These are phyloP conservation scores for Drosophila pachea DNA, from an alignment of 1,140 invertebrate genomes.

Conservation along the genomic window DNA sequence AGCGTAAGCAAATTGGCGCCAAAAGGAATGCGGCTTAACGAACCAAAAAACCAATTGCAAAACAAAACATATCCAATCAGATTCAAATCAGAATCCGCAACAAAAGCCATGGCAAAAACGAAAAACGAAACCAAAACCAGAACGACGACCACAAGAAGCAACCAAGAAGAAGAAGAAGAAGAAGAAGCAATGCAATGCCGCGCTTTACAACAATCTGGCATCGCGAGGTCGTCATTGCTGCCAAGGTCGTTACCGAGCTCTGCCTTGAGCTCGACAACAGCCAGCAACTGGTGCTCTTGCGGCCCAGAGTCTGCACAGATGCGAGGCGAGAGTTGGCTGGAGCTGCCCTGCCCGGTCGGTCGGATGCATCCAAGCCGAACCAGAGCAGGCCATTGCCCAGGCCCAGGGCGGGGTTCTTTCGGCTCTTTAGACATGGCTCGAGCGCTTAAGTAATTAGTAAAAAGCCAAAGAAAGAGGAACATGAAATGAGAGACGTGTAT, in stretches of 20 bases:
- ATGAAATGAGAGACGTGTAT: neutral
- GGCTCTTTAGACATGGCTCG: slow-evolving; percentile 17
- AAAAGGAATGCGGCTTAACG: slow-evolving; percentile 37
- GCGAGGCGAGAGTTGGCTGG: no score
- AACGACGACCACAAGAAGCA: slow-evolving; percentile 24
- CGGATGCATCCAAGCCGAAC: slow-evolving; percentile 31
- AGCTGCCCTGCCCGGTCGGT: no score
- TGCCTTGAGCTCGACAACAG: slow-evolving; percentile 41
- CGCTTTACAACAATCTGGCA: slow-evolving; percentile 26
- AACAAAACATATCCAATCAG: slow-evolving; percentile 7
- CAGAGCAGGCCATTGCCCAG: no score
- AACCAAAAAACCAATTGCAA: slow-evolving; percentile 6
- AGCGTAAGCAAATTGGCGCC: slow-evolving; percentile 34
- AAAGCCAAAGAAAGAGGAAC: slow-evolving; percentile 1
- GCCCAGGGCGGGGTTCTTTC: neutral
- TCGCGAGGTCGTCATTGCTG: slow-evolving; percentile 45
- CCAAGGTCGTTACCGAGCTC: slow-evolving; percentile 39
- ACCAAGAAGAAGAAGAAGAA: neutral
- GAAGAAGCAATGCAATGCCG: slow-evolving; percentile 13
- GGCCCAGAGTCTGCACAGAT: slow-evolving; percentile 12
- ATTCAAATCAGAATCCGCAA: slow-evolving; percentile 7
- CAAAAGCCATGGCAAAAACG: neutral
- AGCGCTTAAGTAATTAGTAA: slow-evolving; percentile 53
- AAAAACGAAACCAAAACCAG: neutral
- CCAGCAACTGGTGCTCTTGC: slow-evolving; percentile 16